phyloP scores from a whole-genome alignment of 2,888 invertebrate species.

The Diadegma fenestrale region DNA sequence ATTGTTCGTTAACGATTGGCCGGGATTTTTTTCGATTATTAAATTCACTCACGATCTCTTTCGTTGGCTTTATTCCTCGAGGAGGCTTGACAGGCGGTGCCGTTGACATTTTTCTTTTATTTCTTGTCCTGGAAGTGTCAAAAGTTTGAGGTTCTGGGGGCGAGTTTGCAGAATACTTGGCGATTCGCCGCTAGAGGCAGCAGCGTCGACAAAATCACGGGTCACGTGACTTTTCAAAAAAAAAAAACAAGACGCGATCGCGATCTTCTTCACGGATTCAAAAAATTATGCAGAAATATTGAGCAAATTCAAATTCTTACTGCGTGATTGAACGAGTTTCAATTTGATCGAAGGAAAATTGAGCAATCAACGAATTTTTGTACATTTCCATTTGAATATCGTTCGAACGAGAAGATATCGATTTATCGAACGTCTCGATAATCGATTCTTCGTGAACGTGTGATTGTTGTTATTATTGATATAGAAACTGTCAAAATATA shows the following conservation, averaged over 20 bases:
- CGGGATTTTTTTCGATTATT: not conserved
- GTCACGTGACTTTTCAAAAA: not conserved
- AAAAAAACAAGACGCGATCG: not conserved
- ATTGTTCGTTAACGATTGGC: not conserved
- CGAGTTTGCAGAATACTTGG: not conserved
- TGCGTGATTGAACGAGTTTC: not conserved
- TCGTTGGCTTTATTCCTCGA: conserved; percentile 93
- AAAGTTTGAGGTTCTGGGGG: conserved; percentile 20
- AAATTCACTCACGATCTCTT: conserved; percentile 90
- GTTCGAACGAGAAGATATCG: conserved; percentile 1
- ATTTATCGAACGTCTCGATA: conserved; percentile 19
- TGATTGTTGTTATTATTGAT: not conserved
- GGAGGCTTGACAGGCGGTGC: conserved; percentile 94
- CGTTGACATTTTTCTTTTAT: conserved; percentile 86
- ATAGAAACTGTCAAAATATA: conserved; percentile 49
- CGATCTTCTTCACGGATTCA: not conserved
- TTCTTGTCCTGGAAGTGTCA: conserved; percentile 55
- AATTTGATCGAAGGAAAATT: not conserved
- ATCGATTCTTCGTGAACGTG: not conserved
- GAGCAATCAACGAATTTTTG: not conserved
- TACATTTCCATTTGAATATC: not conserved
- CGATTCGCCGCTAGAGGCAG: conserved; percentile 32
- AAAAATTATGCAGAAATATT: not conserved
- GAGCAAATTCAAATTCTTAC: not conserved
- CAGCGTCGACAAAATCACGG: no score